Evolutionary conservation across 2,797 vertebrate species (phyloP), one percentile per base, ranked within the genome.

Genomic region (Xenopus petersii): DNA sequence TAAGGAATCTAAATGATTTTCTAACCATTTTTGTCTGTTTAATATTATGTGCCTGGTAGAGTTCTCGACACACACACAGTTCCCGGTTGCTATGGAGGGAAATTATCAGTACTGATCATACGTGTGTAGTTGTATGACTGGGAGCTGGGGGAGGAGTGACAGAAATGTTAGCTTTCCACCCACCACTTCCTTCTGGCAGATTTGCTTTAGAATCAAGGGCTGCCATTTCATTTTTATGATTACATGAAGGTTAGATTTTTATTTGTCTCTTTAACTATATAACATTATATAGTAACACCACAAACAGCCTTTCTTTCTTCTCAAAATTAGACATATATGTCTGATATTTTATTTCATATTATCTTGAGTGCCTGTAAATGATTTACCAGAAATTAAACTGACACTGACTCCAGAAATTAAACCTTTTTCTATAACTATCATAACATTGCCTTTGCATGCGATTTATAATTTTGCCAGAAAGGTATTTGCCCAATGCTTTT

Each of bases 151-250:
- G 77, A 79, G 77, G 77, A 79, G 71, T 55, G 67, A 70, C 55
- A 79, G 3, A 66, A 74, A 79, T 67, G 77, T 61, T 70, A 74
- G 77, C 51, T 74, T 79, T 74, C 67, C 67, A 61, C 77, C 77
- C 71, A 79, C 77, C 42, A 64, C 77, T 79, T 74, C 77, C 71
- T 73, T 65, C 48, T 70, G 60, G 66, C 61, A 73, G 42, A 64
- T 69, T 67, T 61, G 65, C 48, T 59, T 59, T 70, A 59, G 60
- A 60, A 46, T 33, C 17, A 48, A 49, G 62, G 2, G 51, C 49
- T 75, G 16, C 13, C 58, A 58, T 68, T 54, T 26, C 33, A 36
- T 59, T 55, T 30, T 67, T 17, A 15, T 5, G 26, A 15, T 36
- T 13, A 67, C 26, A 36, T 54, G 8, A 17, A 58, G 42, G 54